Evolutionary conservation across 2,797 vertebrate species (phyloP).

Genomic region (Enteromius trimaculatus): DNA sequence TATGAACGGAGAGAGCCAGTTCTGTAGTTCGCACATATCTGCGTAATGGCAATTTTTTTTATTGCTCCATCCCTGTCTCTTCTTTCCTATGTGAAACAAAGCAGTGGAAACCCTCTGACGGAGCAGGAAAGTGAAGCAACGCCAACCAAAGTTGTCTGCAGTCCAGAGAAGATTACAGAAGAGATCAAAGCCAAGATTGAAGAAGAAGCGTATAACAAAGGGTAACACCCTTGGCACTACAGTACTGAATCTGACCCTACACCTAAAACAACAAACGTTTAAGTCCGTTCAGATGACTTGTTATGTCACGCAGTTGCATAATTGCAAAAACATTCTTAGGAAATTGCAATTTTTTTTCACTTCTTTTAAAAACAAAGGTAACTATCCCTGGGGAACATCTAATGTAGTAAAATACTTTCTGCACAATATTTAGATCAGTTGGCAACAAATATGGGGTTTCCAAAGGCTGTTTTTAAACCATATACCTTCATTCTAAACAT

Average conservation of each 20-base stretch:
- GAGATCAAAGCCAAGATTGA: conserved; percentile 91
- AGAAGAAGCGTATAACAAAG: conserved; percentile 93
- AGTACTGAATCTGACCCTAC: not conserved
- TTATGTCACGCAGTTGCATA: not conserved
- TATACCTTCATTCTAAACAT: not conserved
- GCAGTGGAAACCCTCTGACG: conserved; percentile 85
- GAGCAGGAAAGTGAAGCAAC: conserved; percentile 82
- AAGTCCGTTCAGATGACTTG: not conserved
- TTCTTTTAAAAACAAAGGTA: not conserved
- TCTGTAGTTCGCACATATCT: conserved; percentile 32
- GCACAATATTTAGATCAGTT: not conserved
- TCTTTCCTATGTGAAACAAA: conserved; percentile 78
- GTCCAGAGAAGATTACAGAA: conserved; percentile 83
- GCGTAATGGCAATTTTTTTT: conserved; percentile 48
- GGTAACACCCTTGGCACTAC: conserved; percentile 67
- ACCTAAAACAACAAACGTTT: not conserved
- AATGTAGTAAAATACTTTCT: not conserved
- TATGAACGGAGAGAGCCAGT: conserved; percentile 22
- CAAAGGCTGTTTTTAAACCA: not conserved
- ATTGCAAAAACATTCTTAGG: too few relatives aligned
- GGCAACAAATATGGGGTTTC: not conserved
- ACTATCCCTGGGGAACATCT: not conserved
- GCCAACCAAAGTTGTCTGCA: conserved; percentile 73
- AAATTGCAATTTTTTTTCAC: not conserved
- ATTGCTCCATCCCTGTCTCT: conserved; percentile 61